Percentiles rank a stretch among this genome's conserved stretches.
phyloP scores from a whole-genome alignment of 2,113 vertebrate genomes.

The Epinephelus cyanopodus region DNA sequence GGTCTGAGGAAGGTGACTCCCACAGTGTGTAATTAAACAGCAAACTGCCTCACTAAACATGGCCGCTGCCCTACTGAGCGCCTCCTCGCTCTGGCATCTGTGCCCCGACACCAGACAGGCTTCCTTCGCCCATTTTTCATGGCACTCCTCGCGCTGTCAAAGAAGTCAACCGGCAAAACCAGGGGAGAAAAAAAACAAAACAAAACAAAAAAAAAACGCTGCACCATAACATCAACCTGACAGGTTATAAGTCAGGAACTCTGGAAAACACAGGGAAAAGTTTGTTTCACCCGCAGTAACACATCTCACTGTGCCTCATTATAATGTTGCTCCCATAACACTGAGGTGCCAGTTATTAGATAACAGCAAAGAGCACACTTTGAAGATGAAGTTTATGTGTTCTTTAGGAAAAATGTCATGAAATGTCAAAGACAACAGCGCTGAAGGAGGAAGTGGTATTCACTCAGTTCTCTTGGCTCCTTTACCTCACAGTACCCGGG shows the following conservation, averaged over 20 bases:
- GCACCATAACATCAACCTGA: constrained; percentile 15
- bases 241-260: constrained; percentile 42
- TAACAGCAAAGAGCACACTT: constrained; percentile 43
- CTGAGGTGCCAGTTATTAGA: constrained; percentile 39
- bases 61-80: constrained; percentile 72
- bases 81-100: constrained; percentile 74
- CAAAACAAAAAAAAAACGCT: neutral
- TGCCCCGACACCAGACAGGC: constrained; percentile 50
- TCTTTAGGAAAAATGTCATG: constrained; percentile 44
- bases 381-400: constrained; percentile 53
- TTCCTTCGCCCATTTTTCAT: constrained; percentile 63
- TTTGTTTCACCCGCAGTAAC: constrained; percentile 52
- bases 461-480: neutral
- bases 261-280: constrained; percentile 33
- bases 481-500: neutral
- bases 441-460: constrained; percentile 6
- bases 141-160: constrained; percentile 36
- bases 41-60: constrained; percentile 85
- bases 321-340: constrained; percentile 27
- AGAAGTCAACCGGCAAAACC: constrained; percentile 41
- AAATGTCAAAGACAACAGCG: constrained; percentile 46
- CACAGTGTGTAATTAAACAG: constrained; percentile 86
- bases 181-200: constrained; percentile 7
- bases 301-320: constrained; percentile 65
- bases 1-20: constrained; percentile 84